These are phyloP conservation scores for Neogale vison DNA, from an alignment of 2,113 vertebrate species.

Conservation along the genomic window DNA sequence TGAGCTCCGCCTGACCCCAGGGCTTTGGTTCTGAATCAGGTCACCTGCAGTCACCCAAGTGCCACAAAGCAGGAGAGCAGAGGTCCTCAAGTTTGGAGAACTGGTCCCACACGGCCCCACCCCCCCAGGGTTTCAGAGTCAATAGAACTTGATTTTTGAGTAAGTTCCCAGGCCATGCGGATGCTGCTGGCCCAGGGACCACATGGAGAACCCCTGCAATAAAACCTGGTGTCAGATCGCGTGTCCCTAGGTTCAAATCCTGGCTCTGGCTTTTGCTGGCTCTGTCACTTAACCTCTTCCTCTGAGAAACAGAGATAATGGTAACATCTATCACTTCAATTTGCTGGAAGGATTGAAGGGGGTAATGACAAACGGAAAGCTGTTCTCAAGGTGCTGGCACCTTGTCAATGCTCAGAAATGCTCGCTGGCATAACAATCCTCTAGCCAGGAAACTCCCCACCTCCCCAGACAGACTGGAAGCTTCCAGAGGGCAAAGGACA, in stretches of 20 bases:
- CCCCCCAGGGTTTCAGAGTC: not conserved
- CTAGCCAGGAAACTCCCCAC: not conserved
- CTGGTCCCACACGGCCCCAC: not conserved
- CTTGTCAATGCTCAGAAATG: not conserved
- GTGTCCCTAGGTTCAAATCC: not conserved
- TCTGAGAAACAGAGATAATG: not conserved
- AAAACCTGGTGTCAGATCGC: not conserved
- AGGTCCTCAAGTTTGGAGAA: not conserved
- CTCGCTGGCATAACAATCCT: not conserved
- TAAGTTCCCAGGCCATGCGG: not conserved
- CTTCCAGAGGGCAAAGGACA: not conserved
- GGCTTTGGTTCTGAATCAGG: not conserved
- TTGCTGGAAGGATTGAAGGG: slow-evolving; percentile 3
- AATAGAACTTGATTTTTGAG: not conserved
- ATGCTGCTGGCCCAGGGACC: not conserved
- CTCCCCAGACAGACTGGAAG: not conserved
- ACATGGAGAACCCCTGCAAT: not conserved
- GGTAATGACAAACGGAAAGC: not conserved
- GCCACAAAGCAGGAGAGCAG: not conserved
- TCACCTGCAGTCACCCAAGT: not conserved
- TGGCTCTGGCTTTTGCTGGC: not conserved
- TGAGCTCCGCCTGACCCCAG: not conserved
- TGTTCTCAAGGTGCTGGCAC: not conserved
- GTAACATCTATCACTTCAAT: not conserved
- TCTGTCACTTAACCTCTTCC: not conserved